These are phyloP conservation scores for Choloepus hoffmanni DNA, from an alignment of 2,113 vertebrate genomes.

Conservation along the genomic window DNA sequence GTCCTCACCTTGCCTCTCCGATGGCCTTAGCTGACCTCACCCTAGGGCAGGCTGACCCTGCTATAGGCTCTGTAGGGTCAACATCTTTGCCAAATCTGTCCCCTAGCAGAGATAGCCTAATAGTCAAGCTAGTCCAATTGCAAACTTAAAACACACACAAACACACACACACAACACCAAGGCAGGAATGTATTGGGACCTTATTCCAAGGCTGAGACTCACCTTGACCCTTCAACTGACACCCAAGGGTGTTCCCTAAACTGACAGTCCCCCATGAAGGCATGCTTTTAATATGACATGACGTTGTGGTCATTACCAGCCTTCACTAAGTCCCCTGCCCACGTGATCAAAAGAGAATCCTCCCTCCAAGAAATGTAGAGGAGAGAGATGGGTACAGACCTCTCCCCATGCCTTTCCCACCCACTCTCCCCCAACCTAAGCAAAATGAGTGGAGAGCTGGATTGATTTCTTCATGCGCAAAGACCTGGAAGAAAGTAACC, in stretches of 20 bases:
- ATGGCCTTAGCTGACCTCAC: neutral
- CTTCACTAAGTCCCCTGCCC: neutral
- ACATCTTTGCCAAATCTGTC: too few species aligned
- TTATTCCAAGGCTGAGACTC: neutral
- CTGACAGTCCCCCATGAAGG: neutral
- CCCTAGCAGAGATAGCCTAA: neutral
- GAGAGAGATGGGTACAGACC: neutral
- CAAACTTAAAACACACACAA: neutral
- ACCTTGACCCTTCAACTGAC: neutral
- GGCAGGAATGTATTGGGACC: neutral
- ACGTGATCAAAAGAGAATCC: neutral
- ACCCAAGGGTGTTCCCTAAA: neutral
- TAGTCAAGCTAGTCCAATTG: neutral
- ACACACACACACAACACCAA: neutral
- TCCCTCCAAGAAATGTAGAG: neutral
- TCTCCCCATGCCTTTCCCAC: neutral
- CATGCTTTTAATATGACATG: neutral
- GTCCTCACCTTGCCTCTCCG: neutral
- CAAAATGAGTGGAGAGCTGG: neutral
- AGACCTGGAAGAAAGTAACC: neutral
- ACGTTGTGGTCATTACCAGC: neutral
- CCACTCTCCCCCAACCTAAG: neutral
- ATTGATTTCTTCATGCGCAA: neutral
- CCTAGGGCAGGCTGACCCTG: accelerated
- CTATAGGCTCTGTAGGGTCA: accelerated